Evolutionary conservation across 2,888 invertebrate genomes (phyloP).

Genomic region (Plemyria rubiginata): DNA sequence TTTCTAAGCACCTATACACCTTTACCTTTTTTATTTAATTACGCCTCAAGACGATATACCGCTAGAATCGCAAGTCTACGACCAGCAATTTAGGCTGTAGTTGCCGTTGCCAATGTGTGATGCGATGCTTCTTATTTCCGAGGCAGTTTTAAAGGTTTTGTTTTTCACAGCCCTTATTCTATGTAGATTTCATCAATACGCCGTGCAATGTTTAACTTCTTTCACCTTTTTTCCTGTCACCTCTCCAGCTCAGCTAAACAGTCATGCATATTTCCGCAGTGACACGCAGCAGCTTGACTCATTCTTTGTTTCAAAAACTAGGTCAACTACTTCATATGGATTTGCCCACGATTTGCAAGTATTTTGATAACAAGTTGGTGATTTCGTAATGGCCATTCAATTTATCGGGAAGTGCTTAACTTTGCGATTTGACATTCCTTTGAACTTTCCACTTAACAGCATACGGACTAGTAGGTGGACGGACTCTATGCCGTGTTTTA

Average conservation of each 20-base stretch:
- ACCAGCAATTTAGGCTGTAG: too few species aligned
- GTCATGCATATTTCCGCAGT: constrained; percentile 61
- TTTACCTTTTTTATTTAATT: too few species aligned
- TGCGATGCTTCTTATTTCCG: too few species aligned
- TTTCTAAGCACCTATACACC: too few species aligned
- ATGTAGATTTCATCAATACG: neutral
- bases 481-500: too few species aligned
- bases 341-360: constrained; percentile 50
- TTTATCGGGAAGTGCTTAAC: constrained; percentile 9
- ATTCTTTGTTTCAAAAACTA: constrained; percentile 73
- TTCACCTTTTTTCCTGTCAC: constrained; percentile 17
- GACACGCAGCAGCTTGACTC: constrained; percentile 65
- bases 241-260: constrained; percentile 27
- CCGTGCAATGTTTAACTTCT: neutral
- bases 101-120: too few species aligned
- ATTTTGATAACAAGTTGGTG: constrained; percentile 36
- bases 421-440: constrained; percentile 9
- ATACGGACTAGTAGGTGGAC: too few species aligned
- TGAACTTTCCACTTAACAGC: constrained; percentile 3
- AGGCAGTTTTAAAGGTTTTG: too few species aligned
- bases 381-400: constrained; percentile 27
- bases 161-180: too few species aligned
- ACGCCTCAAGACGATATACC: too few species aligned
- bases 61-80: too few species aligned
- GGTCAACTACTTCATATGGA: constrained; percentile 70